A percentile compares a stretch with the other conserved stretches of the same genome.
Evolutionary conservation across 2,888 invertebrate species (phyloP).

Genomic region (Platycheirus rosarum): DNA sequence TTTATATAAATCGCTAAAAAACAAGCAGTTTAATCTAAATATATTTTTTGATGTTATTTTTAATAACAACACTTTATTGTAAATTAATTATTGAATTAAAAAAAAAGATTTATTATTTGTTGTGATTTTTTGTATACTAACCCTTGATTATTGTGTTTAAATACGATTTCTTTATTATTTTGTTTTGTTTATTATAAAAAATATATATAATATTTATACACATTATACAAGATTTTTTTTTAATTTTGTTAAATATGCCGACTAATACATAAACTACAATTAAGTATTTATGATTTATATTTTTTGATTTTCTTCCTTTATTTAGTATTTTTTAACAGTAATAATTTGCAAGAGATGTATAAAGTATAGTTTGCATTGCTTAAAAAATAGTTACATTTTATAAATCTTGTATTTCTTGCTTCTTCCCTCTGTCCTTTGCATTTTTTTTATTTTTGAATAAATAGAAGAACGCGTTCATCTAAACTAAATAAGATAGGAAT

Average conservation of each 20-base stretch:
- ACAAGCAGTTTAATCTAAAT: conserved; percentile 39
- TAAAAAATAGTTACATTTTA: conserved; percentile 39
- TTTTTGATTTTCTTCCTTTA: conserved; percentile 28
- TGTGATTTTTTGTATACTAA: conserved; percentile 71
- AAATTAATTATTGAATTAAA: conserved; percentile 11
- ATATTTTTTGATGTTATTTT: conserved; percentile 40
- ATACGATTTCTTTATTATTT: conserved; percentile 11
- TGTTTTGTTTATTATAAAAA: conserved; percentile 37
- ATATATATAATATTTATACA: conserved; percentile 15
- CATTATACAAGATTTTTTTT: conserved; percentile 27
- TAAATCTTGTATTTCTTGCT: conserved; percentile 47
- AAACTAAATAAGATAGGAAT: conserved; percentile 42
- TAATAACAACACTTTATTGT: conserved; percentile 44
- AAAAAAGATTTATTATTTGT: conserved; percentile 54
- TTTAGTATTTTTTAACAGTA: conserved; percentile 22
- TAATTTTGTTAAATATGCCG: conserved; percentile 58
- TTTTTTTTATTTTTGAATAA: conserved; percentile 18
- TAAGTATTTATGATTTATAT: conserved; percentile 54
- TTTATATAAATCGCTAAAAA: conserved; percentile 19
- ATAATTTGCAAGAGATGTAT: conserved; percentile 68
- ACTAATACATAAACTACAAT: conserved; percentile 48
- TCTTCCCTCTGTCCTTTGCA: conserved; percentile 32
- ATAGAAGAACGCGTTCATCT: conserved; percentile 21
- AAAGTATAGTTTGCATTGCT: conserved; percentile 56
- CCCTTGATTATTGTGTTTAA: conserved; percentile 26